phyloP scores from a whole-genome alignment of 2,888 invertebrate species.

The Lycophotia porphyrea region DNA sequence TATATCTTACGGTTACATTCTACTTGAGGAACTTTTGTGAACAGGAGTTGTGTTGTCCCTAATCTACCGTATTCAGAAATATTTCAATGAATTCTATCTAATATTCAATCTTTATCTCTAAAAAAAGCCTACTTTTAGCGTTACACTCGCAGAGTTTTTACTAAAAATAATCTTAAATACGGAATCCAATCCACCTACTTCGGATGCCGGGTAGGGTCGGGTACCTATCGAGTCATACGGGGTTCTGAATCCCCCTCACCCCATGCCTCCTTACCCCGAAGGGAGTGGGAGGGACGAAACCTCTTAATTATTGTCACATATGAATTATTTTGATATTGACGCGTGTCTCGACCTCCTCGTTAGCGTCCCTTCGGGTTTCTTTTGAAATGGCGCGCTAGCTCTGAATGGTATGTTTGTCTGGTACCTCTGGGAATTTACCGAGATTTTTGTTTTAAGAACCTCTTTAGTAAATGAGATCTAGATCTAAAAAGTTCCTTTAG shows the following conservation, averaged over 20 bases:
- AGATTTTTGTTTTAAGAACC: constrained; percentile 49
- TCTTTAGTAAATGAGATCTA: constrained; percentile 37
- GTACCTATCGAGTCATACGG: constrained; percentile 75
- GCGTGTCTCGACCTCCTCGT: constrained; percentile 73
- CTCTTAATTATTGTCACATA: constrained; percentile 88
- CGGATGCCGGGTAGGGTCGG: constrained; percentile 63
- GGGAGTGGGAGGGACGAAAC: constrained; percentile 72
- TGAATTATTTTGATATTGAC: constrained; percentile 88
- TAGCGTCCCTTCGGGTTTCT: constrained; percentile 70
- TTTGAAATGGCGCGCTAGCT: constrained; percentile 62
- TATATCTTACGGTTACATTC: not conserved
- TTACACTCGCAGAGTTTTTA: constrained; percentile 35
- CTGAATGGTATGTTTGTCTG: constrained; percentile 56
- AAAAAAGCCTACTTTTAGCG: constrained; percentile 36
- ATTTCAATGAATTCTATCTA: not conserved
- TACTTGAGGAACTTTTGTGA: not conserved
- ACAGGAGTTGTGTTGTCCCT: not conserved
- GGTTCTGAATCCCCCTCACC: constrained; percentile 68
- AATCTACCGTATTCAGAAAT: not conserved
- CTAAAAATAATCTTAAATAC: constrained; percentile 67
- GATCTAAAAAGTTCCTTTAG: constrained; percentile 15
- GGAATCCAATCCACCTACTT: constrained; percentile 72
- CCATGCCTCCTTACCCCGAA: constrained; percentile 72
- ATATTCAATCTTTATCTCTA: constrained; percentile 6
- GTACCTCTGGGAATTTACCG: constrained; percentile 47